Percentiles rank a stretch among this genome's conserved stretches.
phyloP scores from a whole-genome alignment of 2,113 vertebrate genomes.

The Chaenocephalus aceratus region DNA sequence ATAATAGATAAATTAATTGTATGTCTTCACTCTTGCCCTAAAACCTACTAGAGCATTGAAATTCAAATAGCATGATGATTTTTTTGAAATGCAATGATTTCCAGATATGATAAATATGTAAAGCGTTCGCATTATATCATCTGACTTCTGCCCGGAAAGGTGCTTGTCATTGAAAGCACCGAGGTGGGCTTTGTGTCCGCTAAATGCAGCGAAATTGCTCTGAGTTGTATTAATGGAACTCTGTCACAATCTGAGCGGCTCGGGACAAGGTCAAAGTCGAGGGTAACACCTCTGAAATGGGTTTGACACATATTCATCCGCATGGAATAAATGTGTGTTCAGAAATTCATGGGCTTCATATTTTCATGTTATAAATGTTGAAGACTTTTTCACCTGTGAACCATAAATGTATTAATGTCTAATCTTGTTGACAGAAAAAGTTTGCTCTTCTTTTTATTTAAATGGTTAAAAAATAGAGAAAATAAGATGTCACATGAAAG shows the following conservation, averaged over 20 bases:
- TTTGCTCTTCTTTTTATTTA: too few relatives aligned
- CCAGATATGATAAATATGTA: slow-evolving; percentile 39
- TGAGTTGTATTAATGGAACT: slow-evolving; percentile 67
- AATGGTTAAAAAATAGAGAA: too few relatives aligned
- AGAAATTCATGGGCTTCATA: slow-evolving; percentile 72
- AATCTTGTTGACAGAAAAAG: background rate
- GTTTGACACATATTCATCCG: slow-evolving; percentile 71
- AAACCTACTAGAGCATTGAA: slow-evolving; percentile 53
- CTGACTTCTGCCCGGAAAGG: slow-evolving; percentile 18
- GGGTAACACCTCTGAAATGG: slow-evolving; percentile 73
- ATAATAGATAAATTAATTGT: slow-evolving; percentile 39
- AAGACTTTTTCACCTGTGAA: slow-evolving; percentile 47
- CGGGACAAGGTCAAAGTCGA: slow-evolving; percentile 68
- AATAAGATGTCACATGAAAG: too few relatives aligned
- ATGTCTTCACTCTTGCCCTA: slow-evolving; percentile 21
- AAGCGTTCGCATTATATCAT: slow-evolving; percentile 41
- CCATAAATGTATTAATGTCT: slow-evolving; percentile 19
- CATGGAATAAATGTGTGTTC: slow-evolving; percentile 62
- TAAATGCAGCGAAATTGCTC: slow-evolving; percentile 66
- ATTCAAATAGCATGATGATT: slow-evolving; percentile 44
- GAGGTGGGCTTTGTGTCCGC: slow-evolving; percentile 60
- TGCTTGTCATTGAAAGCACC: slow-evolving; percentile 32
- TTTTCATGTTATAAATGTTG: slow-evolving; percentile 59
- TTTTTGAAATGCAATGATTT: slow-evolving; percentile 35
- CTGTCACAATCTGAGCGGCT: slow-evolving; percentile 55